phyloP scores from a whole-genome alignment of 2,113 vertebrate genomes.

The Sinocyclocheilus anshuiensis region DNA sequence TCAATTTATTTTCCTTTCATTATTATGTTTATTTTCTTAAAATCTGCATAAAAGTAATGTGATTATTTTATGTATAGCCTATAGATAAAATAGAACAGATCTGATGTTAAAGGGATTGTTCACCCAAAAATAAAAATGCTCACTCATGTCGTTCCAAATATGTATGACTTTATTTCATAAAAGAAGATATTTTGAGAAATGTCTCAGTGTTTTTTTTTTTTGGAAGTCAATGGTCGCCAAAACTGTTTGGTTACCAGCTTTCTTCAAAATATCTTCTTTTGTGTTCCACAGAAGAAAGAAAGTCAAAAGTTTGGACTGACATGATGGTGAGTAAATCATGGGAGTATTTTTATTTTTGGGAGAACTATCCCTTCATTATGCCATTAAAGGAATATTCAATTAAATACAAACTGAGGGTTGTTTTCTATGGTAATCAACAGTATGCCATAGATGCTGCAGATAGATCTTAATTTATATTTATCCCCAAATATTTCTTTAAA shows the following conservation, averaged over 20 bases:
- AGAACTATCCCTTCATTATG: not conserved
- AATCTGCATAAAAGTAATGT: not conserved
- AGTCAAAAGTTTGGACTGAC: conserved; percentile 15
- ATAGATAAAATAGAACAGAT: not conserved
- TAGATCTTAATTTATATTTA: no score
- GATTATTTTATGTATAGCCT: not conserved
- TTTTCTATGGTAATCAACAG: not conserved
- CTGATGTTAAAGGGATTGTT: not conserved
- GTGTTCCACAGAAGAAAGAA: conserved; percentile 22
- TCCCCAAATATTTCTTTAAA: no score
- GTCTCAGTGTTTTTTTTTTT: not conserved
- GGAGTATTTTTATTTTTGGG: not conserved
- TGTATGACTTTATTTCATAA: conserved; percentile 4
- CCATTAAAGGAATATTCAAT: not conserved
- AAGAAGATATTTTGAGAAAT: conserved; percentile 22
- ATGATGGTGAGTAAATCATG: conserved; percentile 1
- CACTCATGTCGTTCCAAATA: not conserved
- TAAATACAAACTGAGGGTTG: not conserved
- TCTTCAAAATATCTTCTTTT: conserved; percentile 25
- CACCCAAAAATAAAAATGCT: not conserved
- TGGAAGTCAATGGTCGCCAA: conserved; percentile 1
- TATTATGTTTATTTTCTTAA: not conserved
- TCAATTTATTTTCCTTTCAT: not conserved
- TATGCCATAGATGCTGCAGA: not conserved
- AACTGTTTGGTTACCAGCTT: not conserved